These are phyloP conservation scores for Ailurus styani DNA, from an alignment of 2,113 vertebrate genomes.

Conservation along the genomic window DNA sequence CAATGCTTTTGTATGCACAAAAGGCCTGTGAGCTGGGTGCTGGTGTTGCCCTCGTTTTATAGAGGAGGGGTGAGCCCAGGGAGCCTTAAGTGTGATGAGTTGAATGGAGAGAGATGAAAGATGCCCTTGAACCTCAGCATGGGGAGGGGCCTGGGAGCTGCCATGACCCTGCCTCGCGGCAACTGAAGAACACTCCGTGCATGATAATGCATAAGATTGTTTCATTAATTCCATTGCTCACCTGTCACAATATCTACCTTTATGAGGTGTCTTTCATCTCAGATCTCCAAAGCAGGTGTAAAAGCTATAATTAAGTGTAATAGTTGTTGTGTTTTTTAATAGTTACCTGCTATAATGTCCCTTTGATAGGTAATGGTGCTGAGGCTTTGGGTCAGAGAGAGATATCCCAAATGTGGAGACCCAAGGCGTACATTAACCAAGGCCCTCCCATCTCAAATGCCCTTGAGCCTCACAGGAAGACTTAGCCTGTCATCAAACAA, in stretches of 20 bases:
- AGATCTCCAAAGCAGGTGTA: conserved; percentile 50
- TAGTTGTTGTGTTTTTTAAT: conserved; percentile 58
- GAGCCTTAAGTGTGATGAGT: not conserved
- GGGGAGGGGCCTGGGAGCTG: not conserved
- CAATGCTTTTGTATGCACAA: not conserved
- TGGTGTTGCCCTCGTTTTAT: not conserved
- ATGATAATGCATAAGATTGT: not conserved
- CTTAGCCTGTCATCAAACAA: not conserved
- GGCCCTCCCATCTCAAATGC: not conserved
- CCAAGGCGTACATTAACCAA: not conserved
- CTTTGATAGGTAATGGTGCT: conserved; percentile 17
- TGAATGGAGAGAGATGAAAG: not conserved
- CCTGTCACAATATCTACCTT: conserved; percentile 22
- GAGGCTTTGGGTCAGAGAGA: not conserved
- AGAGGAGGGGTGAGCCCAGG: fast-evolving
- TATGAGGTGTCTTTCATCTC: conserved; percentile 61
- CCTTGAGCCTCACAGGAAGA: not conserved
- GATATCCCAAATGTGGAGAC: not conserved
- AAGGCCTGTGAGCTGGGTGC: not conserved
- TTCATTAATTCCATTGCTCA: conserved; percentile 17
- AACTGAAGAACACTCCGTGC: not conserved
- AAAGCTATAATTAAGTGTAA: conserved; percentile 61
- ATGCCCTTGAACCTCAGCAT: not conserved
- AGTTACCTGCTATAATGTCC: conserved; percentile 52
- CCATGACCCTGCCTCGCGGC: not conserved